Conservation (phyloP, 2,113 vertebrate genomes). For the Oncorhynchus gorbuscha region DNA sequence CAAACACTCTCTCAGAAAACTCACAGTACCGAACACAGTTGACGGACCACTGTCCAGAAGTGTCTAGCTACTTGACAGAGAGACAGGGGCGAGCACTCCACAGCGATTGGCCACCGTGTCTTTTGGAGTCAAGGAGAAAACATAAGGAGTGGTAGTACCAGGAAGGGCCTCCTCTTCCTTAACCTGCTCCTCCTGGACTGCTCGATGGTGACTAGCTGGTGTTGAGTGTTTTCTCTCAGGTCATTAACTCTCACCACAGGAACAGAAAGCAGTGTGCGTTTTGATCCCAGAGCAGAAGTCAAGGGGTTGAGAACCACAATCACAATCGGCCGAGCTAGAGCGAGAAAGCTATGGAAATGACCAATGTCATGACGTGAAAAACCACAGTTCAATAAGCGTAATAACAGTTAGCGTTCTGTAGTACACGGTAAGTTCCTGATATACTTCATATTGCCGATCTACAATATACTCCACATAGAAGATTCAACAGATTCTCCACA, state of each 20-base stretch:
- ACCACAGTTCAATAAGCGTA: not conserved
- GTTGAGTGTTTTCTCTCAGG: constrained; percentile 41
- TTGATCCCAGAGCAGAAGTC: constrained; percentile 39
- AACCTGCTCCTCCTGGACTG: not conserved
- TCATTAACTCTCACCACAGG: constrained; percentile 33
- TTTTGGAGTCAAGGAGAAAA: constrained; percentile 1
- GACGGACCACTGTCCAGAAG: not conserved
- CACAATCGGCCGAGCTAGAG: constrained; percentile 9
- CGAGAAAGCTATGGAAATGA: not conserved
- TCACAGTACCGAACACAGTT: not conserved
- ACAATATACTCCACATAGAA: no score
- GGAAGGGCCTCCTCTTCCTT: not conserved
- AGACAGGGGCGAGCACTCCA: constrained; percentile 22
- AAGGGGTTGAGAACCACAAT: constrained; percentile 38
- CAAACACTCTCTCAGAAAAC: not conserved
- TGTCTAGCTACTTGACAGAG: constrained; percentile 18
- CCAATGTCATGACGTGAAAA: not conserved
- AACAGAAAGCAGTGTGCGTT: constrained; percentile 40
- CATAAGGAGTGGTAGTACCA: not conserved
- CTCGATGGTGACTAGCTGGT: constrained; percentile 3
- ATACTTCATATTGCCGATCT: no score
- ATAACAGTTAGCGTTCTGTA: not conserved
- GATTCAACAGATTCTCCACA: no score
- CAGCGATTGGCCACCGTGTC: constrained; percentile 34
- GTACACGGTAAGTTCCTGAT: no score